Evolutionary conservation across 1,140 invertebrate genomes (phyloP), one percentile per base, ranked within the genome.

Genomic region (Drosophila cardini): DNA sequence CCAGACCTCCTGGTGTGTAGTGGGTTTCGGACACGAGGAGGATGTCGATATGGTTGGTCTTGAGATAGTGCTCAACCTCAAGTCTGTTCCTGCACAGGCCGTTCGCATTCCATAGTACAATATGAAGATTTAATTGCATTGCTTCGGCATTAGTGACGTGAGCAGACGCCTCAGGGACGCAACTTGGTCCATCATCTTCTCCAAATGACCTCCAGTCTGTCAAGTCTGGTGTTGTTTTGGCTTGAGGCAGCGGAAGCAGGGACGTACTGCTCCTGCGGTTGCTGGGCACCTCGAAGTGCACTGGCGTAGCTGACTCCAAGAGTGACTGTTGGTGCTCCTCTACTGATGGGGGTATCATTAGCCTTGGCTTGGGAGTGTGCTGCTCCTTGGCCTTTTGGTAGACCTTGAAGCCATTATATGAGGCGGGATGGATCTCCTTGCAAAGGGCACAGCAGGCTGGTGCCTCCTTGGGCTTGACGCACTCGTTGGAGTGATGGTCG

Each of bases 321-420:
- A 8, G 10, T 36, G 6, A 7, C 6, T 8, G 34, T 7, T 36
- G 34, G 34, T 8, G 34, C 34, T 8, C 6, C 6, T 2, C 34
- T 6, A 9, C 1, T 36, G 34, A 4, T 1, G 34, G 2, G 6
- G 34, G 34, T 36, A 36, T 1, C 34, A 8, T 36, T 2, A 9
- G 34, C 34, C 34, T 36, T 36, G 7, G 2, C 7, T 36, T 36
- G 34, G 34, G 34, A 4, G 34, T 36, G 7, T 36, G 34, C 3
- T 4, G 34, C 13, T 46, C 40, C 30, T 60, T 60, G 21, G 42
- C 57, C 26, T 60, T 45, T 16, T 60, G 18, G 15, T 45, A 60
- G 11, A 43, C 56, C 11, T 60, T 60, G 38, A 38, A 60, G 18
- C 56, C 30, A 6, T 55, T 55, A 9, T 55, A 55, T 10, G 52